These are phyloP conservation scores for Gyrodactylus salaris DNA, from an alignment of 1,140 invertebrate genomes.

Conservation along the genomic window DNA sequence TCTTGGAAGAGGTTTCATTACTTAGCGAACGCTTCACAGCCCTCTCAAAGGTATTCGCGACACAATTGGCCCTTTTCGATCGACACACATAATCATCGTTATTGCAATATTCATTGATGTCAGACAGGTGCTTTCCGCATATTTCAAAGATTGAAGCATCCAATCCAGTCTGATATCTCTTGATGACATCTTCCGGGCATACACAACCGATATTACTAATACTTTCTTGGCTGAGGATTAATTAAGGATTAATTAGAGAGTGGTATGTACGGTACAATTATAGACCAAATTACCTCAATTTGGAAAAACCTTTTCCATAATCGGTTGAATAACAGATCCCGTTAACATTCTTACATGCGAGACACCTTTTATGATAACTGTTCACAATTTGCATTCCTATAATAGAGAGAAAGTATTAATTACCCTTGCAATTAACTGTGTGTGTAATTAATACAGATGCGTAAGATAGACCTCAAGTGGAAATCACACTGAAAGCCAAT, in stretches of 20 bases:
- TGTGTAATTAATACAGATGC: no score
- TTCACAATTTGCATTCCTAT: neutral
- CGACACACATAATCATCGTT: neutral
- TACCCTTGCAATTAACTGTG: no score
- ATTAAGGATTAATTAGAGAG: neutral
- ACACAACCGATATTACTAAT: neutral
- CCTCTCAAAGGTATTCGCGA: neutral
- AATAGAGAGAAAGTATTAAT: neutral
- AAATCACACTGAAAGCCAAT: no score
- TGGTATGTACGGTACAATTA: no score
- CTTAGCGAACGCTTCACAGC: neutral
- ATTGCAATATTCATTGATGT: neutral
- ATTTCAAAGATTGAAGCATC: neutral
- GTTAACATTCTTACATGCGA: neutral
- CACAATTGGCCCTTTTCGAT: neutral
- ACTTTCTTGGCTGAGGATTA: neutral
- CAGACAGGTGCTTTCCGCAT: neutral
- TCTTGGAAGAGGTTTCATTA: neutral
- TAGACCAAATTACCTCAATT: no score
- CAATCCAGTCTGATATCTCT: neutral
- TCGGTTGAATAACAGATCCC: neutral
- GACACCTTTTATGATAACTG: neutral
- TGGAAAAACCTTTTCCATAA: neutral
- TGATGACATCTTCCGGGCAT: neutral
- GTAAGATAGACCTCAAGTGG: no score